These are phyloP conservation scores for Cyphomyrus discorhynchus DNA, from an alignment of 2,113 vertebrate genomes.

Conservation along the genomic window DNA sequence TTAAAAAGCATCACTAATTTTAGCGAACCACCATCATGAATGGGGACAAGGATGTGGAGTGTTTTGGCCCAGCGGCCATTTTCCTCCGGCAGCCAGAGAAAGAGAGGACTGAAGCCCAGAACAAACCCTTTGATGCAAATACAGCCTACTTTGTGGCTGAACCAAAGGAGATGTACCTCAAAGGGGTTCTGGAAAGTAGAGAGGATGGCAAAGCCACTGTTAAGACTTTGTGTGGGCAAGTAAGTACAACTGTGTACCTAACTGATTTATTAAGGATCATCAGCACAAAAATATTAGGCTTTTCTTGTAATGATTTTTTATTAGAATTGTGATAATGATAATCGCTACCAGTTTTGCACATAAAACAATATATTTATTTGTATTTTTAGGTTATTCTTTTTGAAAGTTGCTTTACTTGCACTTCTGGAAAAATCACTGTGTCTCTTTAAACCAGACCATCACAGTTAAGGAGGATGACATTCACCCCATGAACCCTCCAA, in stretches of 20 bases:
- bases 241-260: too few relatives aligned
- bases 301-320: not conserved
- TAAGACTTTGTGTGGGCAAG: slow-evolving; percentile 54
- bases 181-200: slow-evolving; percentile 61
- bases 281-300: not conserved
- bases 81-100: slow-evolving; percentile 76
- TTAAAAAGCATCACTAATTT: not conserved
- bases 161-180: slow-evolving; percentile 69
- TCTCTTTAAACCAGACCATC: not conserved
- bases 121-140: slow-evolving; percentile 80
- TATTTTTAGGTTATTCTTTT: not conserved
- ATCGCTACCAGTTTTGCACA: not conserved
- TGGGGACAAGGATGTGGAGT: slow-evolving; percentile 67
- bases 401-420: not conserved
- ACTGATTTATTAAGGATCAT: not conserved
- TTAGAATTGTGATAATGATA: not conserved
- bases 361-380: not conserved
- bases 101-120: slow-evolving; percentile 69
- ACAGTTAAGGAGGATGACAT: not conserved
- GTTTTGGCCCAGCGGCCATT: slow-evolving; percentile 69
- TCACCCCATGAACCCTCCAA: slow-evolving; percentile 65
- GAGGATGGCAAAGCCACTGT: slow-evolving; percentile 71
- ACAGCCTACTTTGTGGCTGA: slow-evolving; percentile 65
- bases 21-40: slow-evolving; percentile 56
- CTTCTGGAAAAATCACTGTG: not conserved